Evolutionary conservation across 2,888 invertebrate species (phyloP).

Genomic region (Scaptodrosophila latifasciaeformis): DNA sequence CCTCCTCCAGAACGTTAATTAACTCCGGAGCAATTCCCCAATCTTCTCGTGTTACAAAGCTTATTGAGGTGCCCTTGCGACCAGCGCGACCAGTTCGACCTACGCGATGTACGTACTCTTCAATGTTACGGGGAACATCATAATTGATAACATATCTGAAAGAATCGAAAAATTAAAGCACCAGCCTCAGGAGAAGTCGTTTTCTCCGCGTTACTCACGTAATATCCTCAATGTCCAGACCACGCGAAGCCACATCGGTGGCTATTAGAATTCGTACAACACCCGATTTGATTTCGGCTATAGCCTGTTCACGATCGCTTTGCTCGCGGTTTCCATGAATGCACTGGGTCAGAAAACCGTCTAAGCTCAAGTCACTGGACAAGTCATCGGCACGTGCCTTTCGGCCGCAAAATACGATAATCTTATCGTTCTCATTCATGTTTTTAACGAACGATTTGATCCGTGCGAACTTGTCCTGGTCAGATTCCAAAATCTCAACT

Average conservation of each 20-base stretch:
- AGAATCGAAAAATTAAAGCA: background rate
- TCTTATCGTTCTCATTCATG: slow-evolving; percentile 86
- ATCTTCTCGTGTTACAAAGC: slow-evolving; percentile 86
- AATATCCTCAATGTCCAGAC: slow-evolving; percentile 92
- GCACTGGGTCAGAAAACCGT: slow-evolving; percentile 83
- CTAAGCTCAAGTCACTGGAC: slow-evolving; percentile 84
- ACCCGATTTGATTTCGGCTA: slow-evolving; percentile 88
- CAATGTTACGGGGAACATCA: slow-evolving; percentile 95
- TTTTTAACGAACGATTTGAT: slow-evolving; percentile 82
- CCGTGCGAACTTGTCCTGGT: slow-evolving; percentile 79
- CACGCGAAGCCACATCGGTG: slow-evolving; percentile 96
- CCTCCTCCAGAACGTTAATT: slow-evolving; percentile 90
- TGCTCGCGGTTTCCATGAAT: slow-evolving; percentile 94
- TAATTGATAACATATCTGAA: slow-evolving; percentile 86
- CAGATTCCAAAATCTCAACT: slow-evolving; percentile 84
- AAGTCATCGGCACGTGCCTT: slow-evolving; percentile 90
- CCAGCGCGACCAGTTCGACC: slow-evolving; percentile 97
- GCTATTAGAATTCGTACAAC: slow-evolving; percentile 89
- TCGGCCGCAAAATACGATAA: slow-evolving; percentile 92
- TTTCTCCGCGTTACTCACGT: slow-evolving; percentile 76
- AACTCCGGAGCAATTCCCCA: slow-evolving; percentile 89
- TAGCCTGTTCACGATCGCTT: slow-evolving; percentile 85
- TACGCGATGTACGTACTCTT: slow-evolving; percentile 94
- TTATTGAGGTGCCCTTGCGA: slow-evolving; percentile 86
- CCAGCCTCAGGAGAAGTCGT: no score